A percentile compares a stretch with the other conserved stretches of the same genome.
Evolutionary conservation across 2,113 vertebrate species (phyloP).

Genomic region (Cariama cristata): DNA sequence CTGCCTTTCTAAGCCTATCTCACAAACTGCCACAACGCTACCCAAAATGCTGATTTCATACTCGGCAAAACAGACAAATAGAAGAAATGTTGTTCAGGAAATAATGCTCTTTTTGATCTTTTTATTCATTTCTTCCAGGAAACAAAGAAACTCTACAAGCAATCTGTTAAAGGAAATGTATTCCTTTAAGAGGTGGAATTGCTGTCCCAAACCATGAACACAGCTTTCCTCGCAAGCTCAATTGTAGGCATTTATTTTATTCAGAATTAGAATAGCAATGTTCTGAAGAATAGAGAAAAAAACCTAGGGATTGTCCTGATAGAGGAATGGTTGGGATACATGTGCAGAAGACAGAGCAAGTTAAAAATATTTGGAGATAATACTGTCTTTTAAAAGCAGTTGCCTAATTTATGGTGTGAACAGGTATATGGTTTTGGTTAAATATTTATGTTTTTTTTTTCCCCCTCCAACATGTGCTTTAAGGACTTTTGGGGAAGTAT

Average conservation of each 20-base stretch:
- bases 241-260: background rate
- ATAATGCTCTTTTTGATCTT: background rate
- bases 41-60: background rate
- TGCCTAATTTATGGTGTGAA: background rate
- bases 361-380: background rate
- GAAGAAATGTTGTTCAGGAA: background rate
- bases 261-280: background rate
- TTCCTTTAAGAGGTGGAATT: background rate
- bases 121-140: background rate
- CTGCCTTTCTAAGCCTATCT: background rate
- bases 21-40: background rate
- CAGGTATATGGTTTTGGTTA: background rate
- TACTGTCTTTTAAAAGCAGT: background rate
- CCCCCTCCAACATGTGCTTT: accelerated
- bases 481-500: background rate
- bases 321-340: background rate
- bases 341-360: background rate
- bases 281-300: background rate
- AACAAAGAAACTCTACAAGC: background rate
- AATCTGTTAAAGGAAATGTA: background rate
- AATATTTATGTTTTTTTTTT: background rate
- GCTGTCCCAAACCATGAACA: background rate
- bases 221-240: background rate
- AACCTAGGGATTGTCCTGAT: background rate
- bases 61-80: background rate